Evolutionary conservation across 2,113 vertebrate species (phyloP).

Genomic region (Synchiropus splendidus): DNA sequence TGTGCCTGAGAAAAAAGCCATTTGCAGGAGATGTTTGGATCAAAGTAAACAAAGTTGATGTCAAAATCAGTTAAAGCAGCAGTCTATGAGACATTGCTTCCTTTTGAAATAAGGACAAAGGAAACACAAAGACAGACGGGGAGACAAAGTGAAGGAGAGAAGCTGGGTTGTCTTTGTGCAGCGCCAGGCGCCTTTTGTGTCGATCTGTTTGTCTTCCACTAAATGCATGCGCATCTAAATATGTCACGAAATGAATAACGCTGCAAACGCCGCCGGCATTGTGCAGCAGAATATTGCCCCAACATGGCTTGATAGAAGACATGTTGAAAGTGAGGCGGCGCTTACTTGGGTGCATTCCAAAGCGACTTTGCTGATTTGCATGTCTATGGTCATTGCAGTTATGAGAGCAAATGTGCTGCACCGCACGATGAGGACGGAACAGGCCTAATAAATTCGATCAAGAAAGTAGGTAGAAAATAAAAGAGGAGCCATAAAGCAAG

Average conservation of each 20-base stretch:
- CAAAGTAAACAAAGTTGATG: slow-evolving; percentile 34
- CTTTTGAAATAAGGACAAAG: slow-evolving; percentile 9
- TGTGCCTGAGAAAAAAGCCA: slow-evolving; percentile 18
- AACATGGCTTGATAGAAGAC: slow-evolving; percentile 29
- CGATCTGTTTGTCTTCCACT: slow-evolving; percentile 23
- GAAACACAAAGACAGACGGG: neutral
- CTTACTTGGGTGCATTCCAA: slow-evolving; percentile 32
- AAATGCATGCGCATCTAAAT: slow-evolving; percentile 33
- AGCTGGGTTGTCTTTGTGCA: slow-evolving; percentile 12
- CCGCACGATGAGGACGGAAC: slow-evolving; percentile 31
- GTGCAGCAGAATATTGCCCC: slow-evolving; percentile 27
- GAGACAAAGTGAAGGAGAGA: slow-evolving; percentile 8
- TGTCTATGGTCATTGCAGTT: slow-evolving; percentile 39
- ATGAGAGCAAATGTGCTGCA: slow-evolving; percentile 49
- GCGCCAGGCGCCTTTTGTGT: slow-evolving; percentile 27
- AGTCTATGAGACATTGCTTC: slow-evolving; percentile 21
- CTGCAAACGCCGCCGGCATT: slow-evolving; percentile 23
- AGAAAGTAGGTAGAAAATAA: slow-evolving; percentile 22
- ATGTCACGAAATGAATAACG: slow-evolving; percentile 30
- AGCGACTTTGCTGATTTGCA: slow-evolving; percentile 45
- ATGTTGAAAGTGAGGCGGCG: slow-evolving; percentile 38
- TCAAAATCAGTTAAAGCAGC: slow-evolving; percentile 34
- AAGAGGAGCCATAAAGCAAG: slow-evolving; percentile 1
- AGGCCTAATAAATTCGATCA: slow-evolving; percentile 3
- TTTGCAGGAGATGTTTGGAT: slow-evolving; percentile 41